Evolutionary conservation across 2,797 vertebrate genomes (phyloP), one percentile per base, ranked within the genome.

Genomic region (Odontamblyopus lacepedii): DNA sequence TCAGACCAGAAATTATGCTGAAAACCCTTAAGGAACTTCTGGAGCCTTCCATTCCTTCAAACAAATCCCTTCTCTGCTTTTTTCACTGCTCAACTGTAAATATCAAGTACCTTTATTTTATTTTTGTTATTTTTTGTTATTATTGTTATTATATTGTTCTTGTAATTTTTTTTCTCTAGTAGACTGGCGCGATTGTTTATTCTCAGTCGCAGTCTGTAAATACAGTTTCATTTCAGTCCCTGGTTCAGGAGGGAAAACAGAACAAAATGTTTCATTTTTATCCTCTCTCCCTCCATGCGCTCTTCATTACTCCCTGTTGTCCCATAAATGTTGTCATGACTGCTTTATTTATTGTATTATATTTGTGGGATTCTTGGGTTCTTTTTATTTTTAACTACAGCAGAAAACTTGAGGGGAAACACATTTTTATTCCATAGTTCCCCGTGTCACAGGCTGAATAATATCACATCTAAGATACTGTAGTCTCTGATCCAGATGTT

Each of bases 101-200:
- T 95, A 94, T 93, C 90, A 93, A 92, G 90, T 92, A 93, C 88
- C 92, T 93, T 94, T 94, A 93, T 90, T 90, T 92, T 92, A 92
- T 80, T 92, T 89, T 89, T 90, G 60, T 88, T 89, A 81, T 91
- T 90, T 81, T 90, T 89, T 92, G 78, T 93, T 92, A 82, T 94
- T 92, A 82, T 93, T 92, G 84, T 93, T 94, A 88, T 93, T 90
- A 89, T 93, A 82, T 92, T 93, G 89, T 93, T 92, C 83, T 92
- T 92, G 90, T 94, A 87, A 88, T 91, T 92, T 91, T 88, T 86
- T 78, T 86, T 82, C 87, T 91, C 79, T 92, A 91, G 90, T 90
- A 88, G 92, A 90, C 89, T 87, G 91, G 88, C 68, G 71, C 87
- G 91, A 80, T 88, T 89, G 88, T 89, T 87, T 90, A 88, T 92